These are phyloP conservation scores for Ischnus inquisitorius DNA, from an alignment of 2,888 invertebrate genomes.

Conservation along the genomic window DNA sequence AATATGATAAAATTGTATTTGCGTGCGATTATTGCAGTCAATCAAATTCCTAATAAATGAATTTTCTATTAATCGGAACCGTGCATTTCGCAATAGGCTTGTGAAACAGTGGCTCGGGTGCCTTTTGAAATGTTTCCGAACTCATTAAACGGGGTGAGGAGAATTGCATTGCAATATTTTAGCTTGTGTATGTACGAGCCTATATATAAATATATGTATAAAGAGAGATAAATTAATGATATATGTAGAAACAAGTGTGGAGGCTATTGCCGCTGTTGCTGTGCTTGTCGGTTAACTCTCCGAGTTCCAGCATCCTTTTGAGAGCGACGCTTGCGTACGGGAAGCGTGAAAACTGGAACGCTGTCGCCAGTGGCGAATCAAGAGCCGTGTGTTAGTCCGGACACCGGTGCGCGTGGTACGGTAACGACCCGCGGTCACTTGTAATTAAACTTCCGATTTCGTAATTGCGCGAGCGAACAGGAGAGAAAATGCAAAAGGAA, in stretches of 20 bases:
- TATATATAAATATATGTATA: not conserved
- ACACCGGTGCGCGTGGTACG: slow-evolving; percentile 33
- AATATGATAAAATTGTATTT: not conserved
- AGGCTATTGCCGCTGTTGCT: slow-evolving; percentile 13
- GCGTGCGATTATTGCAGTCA: not conserved
- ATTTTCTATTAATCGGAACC: not conserved
- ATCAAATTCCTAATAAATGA: not conserved
- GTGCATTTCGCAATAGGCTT: not conserved
- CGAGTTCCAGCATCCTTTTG: not conserved
- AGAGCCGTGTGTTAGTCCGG: slow-evolving; percentile 38
- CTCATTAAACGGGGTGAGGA: not conserved
- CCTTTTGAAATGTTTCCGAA: not conserved
- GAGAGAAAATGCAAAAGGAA: slow-evolving; percentile 26
- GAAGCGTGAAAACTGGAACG: slow-evolving; percentile 69
- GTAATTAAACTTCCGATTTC: slow-evolving; percentile 65
- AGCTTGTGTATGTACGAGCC: not conserved
- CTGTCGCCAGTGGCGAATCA: slow-evolving; percentile 59
- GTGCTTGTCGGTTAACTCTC: slow-evolving; percentile 17
- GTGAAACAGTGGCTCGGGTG: not conserved
- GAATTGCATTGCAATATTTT: slow-evolving; percentile 7
- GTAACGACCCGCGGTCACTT: slow-evolving; percentile 68
- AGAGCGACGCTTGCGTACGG: slow-evolving; percentile 41
- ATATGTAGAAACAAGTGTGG: slow-evolving; percentile 32
- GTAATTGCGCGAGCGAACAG: slow-evolving; percentile 49
- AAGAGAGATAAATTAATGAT: slow-evolving; percentile 40